Base-by-base conservation (phyloP, 2,888 invertebrate species). In the Perizoma affinitatum region DNA sequence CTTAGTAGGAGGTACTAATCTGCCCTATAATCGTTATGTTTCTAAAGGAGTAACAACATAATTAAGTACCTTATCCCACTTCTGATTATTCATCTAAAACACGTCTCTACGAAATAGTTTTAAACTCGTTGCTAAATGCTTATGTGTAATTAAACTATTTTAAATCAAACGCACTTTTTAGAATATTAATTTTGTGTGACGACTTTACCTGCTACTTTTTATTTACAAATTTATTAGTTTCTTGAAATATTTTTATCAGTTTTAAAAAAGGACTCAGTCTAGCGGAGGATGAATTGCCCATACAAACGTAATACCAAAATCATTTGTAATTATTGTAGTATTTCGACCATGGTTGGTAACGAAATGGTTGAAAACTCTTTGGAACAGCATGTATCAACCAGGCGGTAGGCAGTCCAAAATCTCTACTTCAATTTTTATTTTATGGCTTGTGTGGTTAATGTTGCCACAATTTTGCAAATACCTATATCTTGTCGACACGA, bases 101-200 rank as follows among this genome's bases (percentile, higher is more conserved):
- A 22, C 40, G 22, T 7, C 7, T 4, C 44, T 55, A 40, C 49
- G 50, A 59, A 59, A 33, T 54, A 49, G 35, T 54, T 59, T 40
- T 41, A 50, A 59, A 41, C 36, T 50, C 54, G 34, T 54, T n/a
- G n/a, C n/a, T n/a, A 56, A 42, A 44, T 10, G 11, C 46, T 46
- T 49, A 33, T 40, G 40, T 34, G 34, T 43, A 38, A 22, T 22
- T 22, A 22, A 1, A 22, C 3, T 22, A 22, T 22, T 9, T 5
- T n/a, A 22, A 36, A 36, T 52, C 41, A 42, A 43, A 47, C 7
- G 8, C 4, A 6, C 47, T 43, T 48, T 48, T 34, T 6, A 4
- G 44, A 44, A 54, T 44, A 41, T 7, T 35, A 8, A 42, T 22
- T n/a, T 6, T 7, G 5, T 38, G 5, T 10, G 22, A 22, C 10